Base-by-base conservation (phyloP, 2,888 invertebrate genomes). In the Standfussiana lucernea region DNA sequence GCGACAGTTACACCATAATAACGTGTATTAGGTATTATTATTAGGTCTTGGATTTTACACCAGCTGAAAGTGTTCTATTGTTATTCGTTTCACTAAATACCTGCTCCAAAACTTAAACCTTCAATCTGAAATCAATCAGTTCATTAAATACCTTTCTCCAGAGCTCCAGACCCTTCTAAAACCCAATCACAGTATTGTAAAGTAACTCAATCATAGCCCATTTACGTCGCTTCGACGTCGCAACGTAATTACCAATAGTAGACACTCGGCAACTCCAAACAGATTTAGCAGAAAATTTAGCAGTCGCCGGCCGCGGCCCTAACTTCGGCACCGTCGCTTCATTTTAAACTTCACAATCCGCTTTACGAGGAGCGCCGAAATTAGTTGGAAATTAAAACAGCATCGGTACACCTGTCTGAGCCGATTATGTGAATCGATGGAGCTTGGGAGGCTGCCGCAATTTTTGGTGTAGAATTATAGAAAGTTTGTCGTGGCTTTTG, bases 321-420 rank as follows among this genome's bases (percentile, higher is more conserved):
- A 93, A 93, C 93, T 93, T 86, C 73, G 67, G 21, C 70, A 75
- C 77, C 73, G 81, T 77, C 85, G 86, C 85, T 87, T 94, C 93
- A 95, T 95, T 94, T 94, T 88, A 88, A 95, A 95, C 92, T 95
- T 94, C 78, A 89, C 93, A 95, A 95, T 95, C 96, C 93, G 94
- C 95, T 96, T 95, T 93, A 91, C 91, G 91, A 89, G 86, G 91
- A 92, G 92, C 92, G 91, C 84, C 86, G 86, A 94, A 95, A 95
- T 95, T 95, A 94, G 94, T 93, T 91, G 91, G 87, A 92, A 95
- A 95, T 95, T 95, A 95, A 96, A 95, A 95, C 93, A 87, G 86
- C 85, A 84, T 68, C 85, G 83, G 91, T 90, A 90, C 93, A 94
- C 95, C 95, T 95, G 95, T 92, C 95, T 95, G 95, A 95, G 95